Base-by-base conservation (phyloP, 2,113 vertebrate genomes). In the Phylloscopus trochiloides region DNA sequence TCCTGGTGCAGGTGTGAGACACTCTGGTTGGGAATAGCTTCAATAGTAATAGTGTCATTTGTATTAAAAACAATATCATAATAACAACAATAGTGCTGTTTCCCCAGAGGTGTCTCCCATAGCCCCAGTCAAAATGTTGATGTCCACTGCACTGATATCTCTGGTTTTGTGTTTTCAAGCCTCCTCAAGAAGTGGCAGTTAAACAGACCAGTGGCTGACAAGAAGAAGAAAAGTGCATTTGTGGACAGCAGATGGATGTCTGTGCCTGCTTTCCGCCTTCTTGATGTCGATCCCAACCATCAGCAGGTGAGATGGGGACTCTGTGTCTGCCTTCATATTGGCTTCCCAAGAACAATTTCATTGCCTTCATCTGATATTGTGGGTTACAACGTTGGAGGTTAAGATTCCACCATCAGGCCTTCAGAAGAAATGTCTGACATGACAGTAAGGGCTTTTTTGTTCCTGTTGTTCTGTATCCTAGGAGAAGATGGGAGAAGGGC, bases 161-260 rank as follows among this genome's bases (percentile, higher is more conserved):
- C 32, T 18, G 31, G 9, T 75, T 91, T 95, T 96, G 34, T 95
- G 67, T 92, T 94, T 92, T 91, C 34, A 83, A 97, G 97, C 40
- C 89, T 97, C 62, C 63, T 93, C 61, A 86, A 85, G 81, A 87
- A 88, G 62, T 78, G 86, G 75, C 91, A 94, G 63, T 62, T 82
- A 75, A 72, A 13, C 14, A 90, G 63, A 88, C 81, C 87, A n/a
- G 22, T 38, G 38, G 20, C 58, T 82, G 90, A 89, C 77, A 85
- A 72, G 48, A 94, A 84, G 45, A 92, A 90, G 84, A 97, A 94
- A 62, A 74, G 32, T 65, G 11, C 22, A 14, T 28, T 68, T 71
- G 8, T 36, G 28, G 92, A 57, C 88, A 94, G 48, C 19, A 88
- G 51, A 21, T 57, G 68, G 81, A 47, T 26, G 3, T 38, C 85